phyloP scores from a whole-genome alignment of 2,888 invertebrate species.

The Phengaris arion region DNA sequence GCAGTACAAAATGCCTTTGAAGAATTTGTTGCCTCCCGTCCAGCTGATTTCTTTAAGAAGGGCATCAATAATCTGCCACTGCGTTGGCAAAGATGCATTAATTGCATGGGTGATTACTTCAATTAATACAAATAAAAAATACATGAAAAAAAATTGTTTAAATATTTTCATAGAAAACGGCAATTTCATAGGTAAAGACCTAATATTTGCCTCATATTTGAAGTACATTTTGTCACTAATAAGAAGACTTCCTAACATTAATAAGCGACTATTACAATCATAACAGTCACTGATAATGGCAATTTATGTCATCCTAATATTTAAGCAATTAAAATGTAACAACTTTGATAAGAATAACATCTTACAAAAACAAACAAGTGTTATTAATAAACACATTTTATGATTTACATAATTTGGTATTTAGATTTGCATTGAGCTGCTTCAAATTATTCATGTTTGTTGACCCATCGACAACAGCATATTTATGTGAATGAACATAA shows the following conservation, averaged over 20 bases:
- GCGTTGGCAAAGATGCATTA: too few species aligned
- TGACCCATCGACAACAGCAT: not conserved
- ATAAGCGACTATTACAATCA: not conserved
- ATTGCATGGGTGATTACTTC: too few species aligned
- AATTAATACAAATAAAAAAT: too few species aligned
- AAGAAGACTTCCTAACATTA: not conserved
- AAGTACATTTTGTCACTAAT: too few species aligned
- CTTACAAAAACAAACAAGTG: not conserved
- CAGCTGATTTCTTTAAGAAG: too few species aligned
- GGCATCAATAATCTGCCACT: too few species aligned
- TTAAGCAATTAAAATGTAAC: conserved; percentile 11
- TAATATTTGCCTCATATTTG: too few species aligned
- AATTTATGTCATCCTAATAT: conserved; percentile 26
- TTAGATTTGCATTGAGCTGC: not conserved
- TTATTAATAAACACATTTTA: not conserved
- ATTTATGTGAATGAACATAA: not conserved
- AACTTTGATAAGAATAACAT: conserved; percentile 17
- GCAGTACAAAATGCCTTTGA: too few species aligned
- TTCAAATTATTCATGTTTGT: conserved; percentile 3
- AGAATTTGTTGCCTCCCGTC: too few species aligned
- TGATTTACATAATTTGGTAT: not conserved
- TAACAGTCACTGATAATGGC: not conserved
- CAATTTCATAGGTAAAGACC: too few species aligned
- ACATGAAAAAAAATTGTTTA: too few species aligned
- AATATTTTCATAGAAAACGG: too few species aligned